A percentile compares a stretch with the other conserved stretches of the same genome.
Evolutionary conservation across 2,797 vertebrate genomes (phyloP).

Genomic region (Amblyopsis hoosieri): DNA sequence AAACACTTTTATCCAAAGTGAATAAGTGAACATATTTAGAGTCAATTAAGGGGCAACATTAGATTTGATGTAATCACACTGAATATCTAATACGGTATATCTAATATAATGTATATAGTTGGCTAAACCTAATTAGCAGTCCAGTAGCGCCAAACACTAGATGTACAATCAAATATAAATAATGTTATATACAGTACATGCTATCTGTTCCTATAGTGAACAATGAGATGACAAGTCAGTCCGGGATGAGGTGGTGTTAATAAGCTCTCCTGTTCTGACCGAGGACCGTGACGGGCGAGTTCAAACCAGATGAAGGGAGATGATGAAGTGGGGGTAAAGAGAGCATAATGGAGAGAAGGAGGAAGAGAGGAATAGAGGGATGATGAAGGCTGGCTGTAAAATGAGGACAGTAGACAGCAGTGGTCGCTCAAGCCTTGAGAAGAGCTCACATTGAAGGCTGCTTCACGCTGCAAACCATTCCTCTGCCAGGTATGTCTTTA

Average conservation of each 20-base stretch:
- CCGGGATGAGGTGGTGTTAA: conserved; percentile 19
- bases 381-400: background rate
- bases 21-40: no score
- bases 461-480: conserved; percentile 24
- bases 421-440: conserved; percentile 28
- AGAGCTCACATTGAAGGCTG: conserved; percentile 20
- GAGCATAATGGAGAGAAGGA: background rate
- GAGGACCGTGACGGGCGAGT: conserved; percentile 29
- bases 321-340: background rate
- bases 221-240: background rate
- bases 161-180: no score
- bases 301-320: conserved; percentile 19
- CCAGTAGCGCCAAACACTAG: no score
- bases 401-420: conserved; percentile 37
- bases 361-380: background rate
- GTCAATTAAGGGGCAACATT: no score
- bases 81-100: no score
- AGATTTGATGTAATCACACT: no score
- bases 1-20: no score
- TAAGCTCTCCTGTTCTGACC: conserved; percentile 28
- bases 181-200: no score
- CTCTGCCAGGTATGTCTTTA: conserved; percentile 18
- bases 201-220: background rate
- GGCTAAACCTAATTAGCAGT: no score
- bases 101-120: no score